Percentiles rank a stretch among this genome's conserved stretches.
These are phyloP conservation scores for Eclectus roratus DNA, from an alignment of 2,113 vertebrate species.

Conservation along the genomic window DNA sequence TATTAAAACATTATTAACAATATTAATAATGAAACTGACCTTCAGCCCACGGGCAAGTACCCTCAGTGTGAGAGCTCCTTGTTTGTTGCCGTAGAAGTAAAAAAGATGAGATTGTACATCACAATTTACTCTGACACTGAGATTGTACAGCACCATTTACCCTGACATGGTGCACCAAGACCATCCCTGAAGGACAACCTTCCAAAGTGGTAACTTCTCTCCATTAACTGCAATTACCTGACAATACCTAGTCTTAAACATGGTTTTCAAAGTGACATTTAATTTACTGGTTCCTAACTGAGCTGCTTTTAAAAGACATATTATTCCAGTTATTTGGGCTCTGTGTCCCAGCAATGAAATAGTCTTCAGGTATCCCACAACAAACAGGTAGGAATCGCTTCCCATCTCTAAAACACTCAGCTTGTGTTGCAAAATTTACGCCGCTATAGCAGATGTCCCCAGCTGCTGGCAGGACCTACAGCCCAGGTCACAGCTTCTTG, in stretches of 20 bases:
- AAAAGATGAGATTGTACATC: background rate
- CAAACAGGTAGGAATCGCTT: background rate
- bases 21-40: background rate
- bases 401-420: fast-evolving
- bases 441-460: fast-evolving
- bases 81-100: background rate
- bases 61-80: fast-evolving
- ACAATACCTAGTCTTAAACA: background rate
- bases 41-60: background rate
- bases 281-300: background rate
- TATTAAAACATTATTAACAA: background rate
- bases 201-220: background rate
- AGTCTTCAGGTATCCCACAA: background rate
- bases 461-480: background rate
- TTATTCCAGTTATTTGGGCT: background rate
- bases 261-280: fast-evolving
- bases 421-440: background rate
- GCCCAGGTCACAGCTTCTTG: too few relatives aligned
- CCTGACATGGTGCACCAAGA: fast-evolving
- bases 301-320: background rate
- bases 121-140: background rate
- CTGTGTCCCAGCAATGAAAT: background rate
- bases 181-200: background rate
- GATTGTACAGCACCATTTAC: background rate
- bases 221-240: background rate